Evolutionary conservation across 1,140 invertebrate species (phyloP).

Genomic region (Zaprionus taronus): DNA sequence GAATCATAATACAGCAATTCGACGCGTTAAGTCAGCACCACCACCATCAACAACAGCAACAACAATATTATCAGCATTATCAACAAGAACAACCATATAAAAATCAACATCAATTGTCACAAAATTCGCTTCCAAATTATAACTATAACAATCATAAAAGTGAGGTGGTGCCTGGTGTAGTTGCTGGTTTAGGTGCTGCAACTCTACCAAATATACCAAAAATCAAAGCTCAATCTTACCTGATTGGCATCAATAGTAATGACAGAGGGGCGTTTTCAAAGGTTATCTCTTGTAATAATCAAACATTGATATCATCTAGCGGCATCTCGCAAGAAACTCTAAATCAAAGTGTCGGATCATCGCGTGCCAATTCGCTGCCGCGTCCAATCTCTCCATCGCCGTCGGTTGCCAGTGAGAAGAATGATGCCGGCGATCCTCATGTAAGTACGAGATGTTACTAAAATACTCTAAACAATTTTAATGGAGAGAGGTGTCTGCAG

Average conservation of each 20-base stretch:
- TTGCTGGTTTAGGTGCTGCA: conserved; percentile 17
- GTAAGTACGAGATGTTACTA: conserved; percentile 46
- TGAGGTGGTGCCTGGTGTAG: conserved; percentile 1
- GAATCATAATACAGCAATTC: conserved; percentile 48
- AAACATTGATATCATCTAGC: conserved; percentile 87
- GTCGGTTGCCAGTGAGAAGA: conserved; percentile 91
- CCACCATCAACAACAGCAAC: neutral
- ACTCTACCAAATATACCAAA: conserved; percentile 11
- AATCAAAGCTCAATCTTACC: conserved; percentile 27
- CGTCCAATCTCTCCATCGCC: conserved; percentile 93
- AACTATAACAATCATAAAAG: conserved; percentile 14
- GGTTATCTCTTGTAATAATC: conserved; percentile 54
- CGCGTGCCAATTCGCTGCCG: conserved; percentile 88
- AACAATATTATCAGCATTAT: conserved; percentile 38
- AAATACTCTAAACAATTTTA: neutral
- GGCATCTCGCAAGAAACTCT: conserved; percentile 88
- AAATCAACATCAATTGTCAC: conserved; percentile 35
- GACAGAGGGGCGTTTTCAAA: conserved; percentile 32
- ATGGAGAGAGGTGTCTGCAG: neutral
- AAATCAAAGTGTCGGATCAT: conserved; percentile 86
- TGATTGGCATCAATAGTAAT: conserved; percentile 17
- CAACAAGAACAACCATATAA: conserved; percentile 32
- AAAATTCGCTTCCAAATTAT: conserved; percentile 23
- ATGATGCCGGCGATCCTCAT: conserved; percentile 85
- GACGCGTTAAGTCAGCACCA: conserved; percentile 11